Evolutionary conservation across 2,888 invertebrate species (phyloP).

Genomic region (Leucoma salicis): DNA sequence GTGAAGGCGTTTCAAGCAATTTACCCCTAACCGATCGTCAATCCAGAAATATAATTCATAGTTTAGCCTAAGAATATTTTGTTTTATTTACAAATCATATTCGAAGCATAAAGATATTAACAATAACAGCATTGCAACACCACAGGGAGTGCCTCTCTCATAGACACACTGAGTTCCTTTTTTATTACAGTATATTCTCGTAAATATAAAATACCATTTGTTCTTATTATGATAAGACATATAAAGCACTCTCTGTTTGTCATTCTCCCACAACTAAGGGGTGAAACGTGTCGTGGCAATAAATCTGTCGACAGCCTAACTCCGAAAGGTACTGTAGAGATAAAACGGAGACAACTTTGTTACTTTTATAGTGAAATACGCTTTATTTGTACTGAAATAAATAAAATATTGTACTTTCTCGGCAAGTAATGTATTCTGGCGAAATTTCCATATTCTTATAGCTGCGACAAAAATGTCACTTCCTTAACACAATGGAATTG

Average conservation of each 20-base stretch:
- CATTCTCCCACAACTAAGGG: constrained; percentile 10
- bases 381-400: background rate
- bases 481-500: no score
- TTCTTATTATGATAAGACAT: constrained; percentile 11
- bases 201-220: constrained; percentile 8
- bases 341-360: constrained; percentile 6
- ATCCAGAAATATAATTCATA: no score
- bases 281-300: constrained; percentile 11
- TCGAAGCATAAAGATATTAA: no score
- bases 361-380: background rate
- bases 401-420: background rate
- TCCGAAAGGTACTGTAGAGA: constrained; percentile 10
- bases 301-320: constrained; percentile 16
- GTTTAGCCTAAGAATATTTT: no score
- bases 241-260: constrained; percentile 13
- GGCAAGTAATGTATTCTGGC: background rate
- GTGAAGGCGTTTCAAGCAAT: no score
- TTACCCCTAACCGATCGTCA: no score
- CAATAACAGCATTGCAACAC: no score
- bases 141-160: no score
- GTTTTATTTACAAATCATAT: no score
- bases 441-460: background rate
- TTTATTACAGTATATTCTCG: constrained; percentile 1
- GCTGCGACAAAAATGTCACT: no score
- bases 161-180: background rate